Evolutionary conservation across 2,113 vertebrate genomes (phyloP).

Genomic region (Columbina picui): DNA sequence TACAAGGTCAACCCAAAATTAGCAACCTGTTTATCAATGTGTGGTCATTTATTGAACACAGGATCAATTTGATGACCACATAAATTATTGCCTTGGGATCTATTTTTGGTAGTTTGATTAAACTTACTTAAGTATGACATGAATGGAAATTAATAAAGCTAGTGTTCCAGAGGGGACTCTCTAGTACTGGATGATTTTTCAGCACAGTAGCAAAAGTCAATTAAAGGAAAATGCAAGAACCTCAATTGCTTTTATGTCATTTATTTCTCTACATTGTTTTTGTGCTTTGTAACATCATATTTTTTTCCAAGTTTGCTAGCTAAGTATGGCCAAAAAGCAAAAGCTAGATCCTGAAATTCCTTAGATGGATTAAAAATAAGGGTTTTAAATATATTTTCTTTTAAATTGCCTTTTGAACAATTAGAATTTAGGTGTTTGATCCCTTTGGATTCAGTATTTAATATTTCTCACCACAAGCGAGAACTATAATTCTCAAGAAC

Average conservation of each 20-base stretch:
- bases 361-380: neutral
- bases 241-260: neutral
- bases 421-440: neutral
- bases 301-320: neutral
- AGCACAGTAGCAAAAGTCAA: neutral
- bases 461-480: neutral
- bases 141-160: slow-evolving; percentile 1
- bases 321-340: neutral
- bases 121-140: neutral
- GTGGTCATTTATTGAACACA: neutral
- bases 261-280: neutral
- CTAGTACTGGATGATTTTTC: neutral
- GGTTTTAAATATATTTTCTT: neutral
- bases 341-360: neutral
- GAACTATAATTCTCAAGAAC: neutral
- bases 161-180: neutral
- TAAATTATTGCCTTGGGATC: neutral
- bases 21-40: neutral
- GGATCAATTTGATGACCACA: neutral
- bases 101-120: neutral
- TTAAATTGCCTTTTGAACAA: neutral
- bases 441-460: neutral
- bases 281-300: neutral
- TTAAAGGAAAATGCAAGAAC: neutral
- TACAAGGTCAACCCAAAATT: neutral